Base-by-base conservation (phyloP, 2,888 invertebrate genomes). In the Synergus itoensis region DNA sequence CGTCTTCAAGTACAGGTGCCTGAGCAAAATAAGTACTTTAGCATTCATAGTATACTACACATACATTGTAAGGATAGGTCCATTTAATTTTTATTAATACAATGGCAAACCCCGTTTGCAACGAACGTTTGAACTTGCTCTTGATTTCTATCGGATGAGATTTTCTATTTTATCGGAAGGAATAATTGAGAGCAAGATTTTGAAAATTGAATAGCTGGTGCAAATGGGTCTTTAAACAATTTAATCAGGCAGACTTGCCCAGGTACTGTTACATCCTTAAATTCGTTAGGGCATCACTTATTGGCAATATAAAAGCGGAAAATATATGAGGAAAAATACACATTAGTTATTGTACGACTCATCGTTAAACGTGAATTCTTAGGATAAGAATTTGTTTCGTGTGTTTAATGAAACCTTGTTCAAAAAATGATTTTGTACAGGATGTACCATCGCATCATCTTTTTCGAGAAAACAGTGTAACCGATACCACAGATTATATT, bases 341-440 rank as follows among this genome's bases (percentile, higher is more conserved):
- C 63, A 67, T 80, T 67, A 73, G 57, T 81, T 77, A 80, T 76
- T 76, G 62, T 76, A 76, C 36, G 62, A 75, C 78, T 80, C 77
- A 77, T 82, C 80, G 81, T 83, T 84, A 82, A 86, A 83, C 82
- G 81, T 83, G 84, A 85, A 85, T 81, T 81, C 82, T 77, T 88
- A 86, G 86, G 85, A 84, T 89, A 88, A 88, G 89, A 85, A 87
- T 88, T 88, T 87, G 83, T 85, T 89, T 89, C 86, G 86, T 86
- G 86, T 88, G 86, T 89, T 88, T 86, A 84, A 40, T 73, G 87
- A 80, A 86, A 78, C 86, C 85, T 88, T 86, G 85, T 86, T 87
- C 86, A 82, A 87, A 84, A 69, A 36, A 82, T 87, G 84, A 81
- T 87, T 88, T 89, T 89, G 88, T 89, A 89, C 87, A 88, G 87